Percentiles rank a stretch among this genome's conserved stretches.
phyloP scores from a whole-genome alignment of 1,140 invertebrate species.

The Antheraea mylitta region DNA sequence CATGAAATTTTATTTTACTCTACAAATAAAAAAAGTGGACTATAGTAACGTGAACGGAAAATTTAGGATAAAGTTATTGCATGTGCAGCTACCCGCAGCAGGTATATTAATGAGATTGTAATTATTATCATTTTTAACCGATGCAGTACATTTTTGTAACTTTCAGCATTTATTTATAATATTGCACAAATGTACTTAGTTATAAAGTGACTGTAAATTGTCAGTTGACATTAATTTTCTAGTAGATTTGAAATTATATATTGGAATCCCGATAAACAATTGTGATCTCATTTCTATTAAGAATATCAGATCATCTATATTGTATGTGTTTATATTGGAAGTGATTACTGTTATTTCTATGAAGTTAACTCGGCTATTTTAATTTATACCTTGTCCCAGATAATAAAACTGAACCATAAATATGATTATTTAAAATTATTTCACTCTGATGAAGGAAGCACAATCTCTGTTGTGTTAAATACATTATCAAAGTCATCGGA shows the following conservation, averaged over 20 bases:
- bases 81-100: conserved; percentile 48
- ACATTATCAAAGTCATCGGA: conserved; percentile 28
- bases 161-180: conserved; percentile 64
- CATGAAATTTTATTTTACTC: too few relatives aligned
- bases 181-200: conserved; percentile 77
- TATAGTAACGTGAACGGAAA: conserved; percentile 22
- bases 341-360: conserved; percentile 13
- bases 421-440: neutral
- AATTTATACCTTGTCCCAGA: too few relatives aligned
- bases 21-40: too few relatives aligned
- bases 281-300: conserved; percentile 68
- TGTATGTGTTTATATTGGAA: conserved; percentile 39
- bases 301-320: conserved; percentile 33
- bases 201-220: conserved; percentile 40
- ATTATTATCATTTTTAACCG: conserved; percentile 48
- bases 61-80: conserved; percentile 54
- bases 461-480: neutral
- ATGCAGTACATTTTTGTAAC: conserved; percentile 56
- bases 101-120: conserved; percentile 46
- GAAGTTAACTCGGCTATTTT: neutral
- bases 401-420: too few relatives aligned
- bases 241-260: conserved; percentile 44
- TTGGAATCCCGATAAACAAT: conserved; percentile 33
- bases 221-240: conserved; percentile 35
- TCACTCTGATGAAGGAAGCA: neutral